These are phyloP conservation scores for Morelia viridis DNA, from an alignment of 2,797 vertebrate genomes.

Conservation along the genomic window DNA sequence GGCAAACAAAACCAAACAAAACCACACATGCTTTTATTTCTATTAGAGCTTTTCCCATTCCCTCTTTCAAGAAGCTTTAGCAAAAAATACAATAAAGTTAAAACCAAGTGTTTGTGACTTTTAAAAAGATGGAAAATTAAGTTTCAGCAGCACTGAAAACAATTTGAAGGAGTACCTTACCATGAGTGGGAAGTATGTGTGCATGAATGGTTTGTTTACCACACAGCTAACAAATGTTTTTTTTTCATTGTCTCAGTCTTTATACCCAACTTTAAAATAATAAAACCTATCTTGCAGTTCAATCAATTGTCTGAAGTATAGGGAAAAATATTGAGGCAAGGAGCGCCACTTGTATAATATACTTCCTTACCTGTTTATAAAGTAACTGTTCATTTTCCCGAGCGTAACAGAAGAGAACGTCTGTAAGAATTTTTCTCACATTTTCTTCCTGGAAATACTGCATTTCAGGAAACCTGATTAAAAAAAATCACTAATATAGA, in stretches of 20 bases:
- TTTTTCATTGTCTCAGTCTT: constrained; percentile 66
- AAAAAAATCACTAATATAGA: constrained; percentile 40
- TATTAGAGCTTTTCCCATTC: background rate
- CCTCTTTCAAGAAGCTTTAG: background rate
- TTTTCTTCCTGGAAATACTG: constrained; percentile 96
- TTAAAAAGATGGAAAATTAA: constrained; percentile 57
- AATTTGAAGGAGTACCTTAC: constrained; percentile 53
- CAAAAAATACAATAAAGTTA: background rate
- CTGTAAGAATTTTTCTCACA: constrained; percentile 95
- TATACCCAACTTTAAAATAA: constrained; percentile 67
- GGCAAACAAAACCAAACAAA: background rate
- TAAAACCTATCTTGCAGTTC: constrained; percentile 64
- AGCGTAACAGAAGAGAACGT: constrained; percentile 98
- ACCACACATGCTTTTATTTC: background rate
- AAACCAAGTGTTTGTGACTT: constrained; percentile 42
- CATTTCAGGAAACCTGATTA: constrained; percentile 93
- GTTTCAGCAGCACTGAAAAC: constrained; percentile 60
- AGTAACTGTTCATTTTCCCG: constrained; percentile 98
- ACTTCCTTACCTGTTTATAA: constrained; percentile 94
- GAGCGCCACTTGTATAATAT: constrained; percentile 69
- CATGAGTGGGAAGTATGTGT: constrained; percentile 63
- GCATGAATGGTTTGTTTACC: constrained; percentile 58
- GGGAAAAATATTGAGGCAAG: constrained; percentile 68
- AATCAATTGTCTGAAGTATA: constrained; percentile 65
- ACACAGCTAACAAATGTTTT: constrained; percentile 63